Percentiles rank a stretch among this genome's conserved stretches.
Evolutionary conservation across 2,113 vertebrate species (phyloP).

Genomic region (Morone chrysops): DNA sequence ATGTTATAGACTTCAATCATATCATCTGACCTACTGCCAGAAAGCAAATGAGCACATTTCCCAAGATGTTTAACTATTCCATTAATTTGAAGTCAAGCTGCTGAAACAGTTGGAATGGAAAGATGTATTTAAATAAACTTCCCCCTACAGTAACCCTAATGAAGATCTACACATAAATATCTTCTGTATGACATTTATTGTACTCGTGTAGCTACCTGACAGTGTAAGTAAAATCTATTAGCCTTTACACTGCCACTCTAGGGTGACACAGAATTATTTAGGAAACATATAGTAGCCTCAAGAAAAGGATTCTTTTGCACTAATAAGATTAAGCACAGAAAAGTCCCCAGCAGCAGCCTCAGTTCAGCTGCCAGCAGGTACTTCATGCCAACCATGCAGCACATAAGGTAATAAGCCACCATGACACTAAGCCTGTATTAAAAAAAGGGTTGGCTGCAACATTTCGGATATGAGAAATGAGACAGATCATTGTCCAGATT

Average conservation of each 20-base stretch:
- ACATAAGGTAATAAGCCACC: conserved; percentile 63
- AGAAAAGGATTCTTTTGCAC: conserved; percentile 57
- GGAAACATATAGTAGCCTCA: conserved; percentile 53
- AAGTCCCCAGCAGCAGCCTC: conserved; percentile 64
- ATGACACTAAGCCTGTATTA: conserved; percentile 61
- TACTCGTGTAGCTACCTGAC: conserved; percentile 24
- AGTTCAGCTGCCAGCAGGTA: conserved; percentile 74
- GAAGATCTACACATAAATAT: conserved; percentile 13
- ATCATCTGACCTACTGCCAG: neutral
- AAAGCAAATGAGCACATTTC: neutral
- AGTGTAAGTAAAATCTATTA: conserved; percentile 52
- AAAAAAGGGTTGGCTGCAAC: conserved; percentile 48
- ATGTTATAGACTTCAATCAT: neutral
- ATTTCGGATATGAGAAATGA: conserved; percentile 49
- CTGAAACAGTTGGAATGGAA: neutral
- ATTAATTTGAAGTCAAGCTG: neutral
- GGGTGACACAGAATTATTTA: conserved; percentile 63
- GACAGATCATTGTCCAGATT: conserved; percentile 58
- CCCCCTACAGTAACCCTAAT: neutral
- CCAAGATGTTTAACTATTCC: neutral
- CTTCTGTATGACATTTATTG: neutral
- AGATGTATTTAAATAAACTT: conserved; percentile 12
- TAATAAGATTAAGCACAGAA: conserved; percentile 71
- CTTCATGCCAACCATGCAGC: conserved; percentile 60
- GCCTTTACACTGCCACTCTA: conserved; percentile 51